Evolutionary conservation across 2,797 vertebrate species (phyloP).

Genomic region (Geotrypetes seraphini): DNA sequence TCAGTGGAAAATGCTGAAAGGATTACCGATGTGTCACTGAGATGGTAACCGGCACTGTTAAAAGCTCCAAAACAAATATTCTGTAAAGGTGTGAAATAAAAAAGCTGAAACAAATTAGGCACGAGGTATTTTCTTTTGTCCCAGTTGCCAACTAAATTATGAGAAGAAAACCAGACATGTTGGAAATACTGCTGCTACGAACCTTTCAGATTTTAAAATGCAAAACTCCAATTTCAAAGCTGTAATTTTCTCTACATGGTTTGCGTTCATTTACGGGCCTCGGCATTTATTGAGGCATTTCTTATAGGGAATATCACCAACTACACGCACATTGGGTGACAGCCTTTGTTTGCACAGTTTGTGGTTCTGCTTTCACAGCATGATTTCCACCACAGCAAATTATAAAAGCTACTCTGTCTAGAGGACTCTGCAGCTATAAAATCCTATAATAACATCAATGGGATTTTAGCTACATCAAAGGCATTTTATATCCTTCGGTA

Average conservation of each 20-base stretch:
- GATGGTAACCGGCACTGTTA: too few relatives aligned
- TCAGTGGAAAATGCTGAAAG: too few relatives aligned
- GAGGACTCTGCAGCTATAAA: constrained; percentile 45
- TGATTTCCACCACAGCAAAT: constrained; percentile 31
- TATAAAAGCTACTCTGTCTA: constrained; percentile 23
- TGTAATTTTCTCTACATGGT: constrained; percentile 33
- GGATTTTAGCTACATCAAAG: constrained; percentile 54
- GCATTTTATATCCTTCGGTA: constrained; percentile 51
- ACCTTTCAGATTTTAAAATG: neutral
- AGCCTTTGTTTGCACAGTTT: too few relatives aligned
- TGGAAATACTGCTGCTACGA: too few relatives aligned
- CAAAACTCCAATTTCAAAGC: constrained; percentile 31
- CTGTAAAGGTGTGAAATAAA: too few relatives aligned
- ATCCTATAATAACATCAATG: constrained; percentile 50
- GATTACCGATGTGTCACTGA: too few relatives aligned
- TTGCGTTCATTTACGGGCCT: constrained; percentile 16
- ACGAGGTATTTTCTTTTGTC: too few relatives aligned
- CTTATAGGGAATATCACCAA: constrained; percentile 33
- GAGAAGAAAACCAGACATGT: too few relatives aligned
- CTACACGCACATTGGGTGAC: too few relatives aligned
- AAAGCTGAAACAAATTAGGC: too few relatives aligned
- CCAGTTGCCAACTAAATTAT: too few relatives aligned
- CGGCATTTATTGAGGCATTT: constrained; percentile 23
- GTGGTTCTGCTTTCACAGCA: constrained; percentile 41
- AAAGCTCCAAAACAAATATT: too few relatives aligned